Percentiles rank a stretch among this genome's conserved stretches.
These are phyloP conservation scores for Mythimna vitellina DNA, from an alignment of 2,888 invertebrate genomes.

Conservation along the genomic window DNA sequence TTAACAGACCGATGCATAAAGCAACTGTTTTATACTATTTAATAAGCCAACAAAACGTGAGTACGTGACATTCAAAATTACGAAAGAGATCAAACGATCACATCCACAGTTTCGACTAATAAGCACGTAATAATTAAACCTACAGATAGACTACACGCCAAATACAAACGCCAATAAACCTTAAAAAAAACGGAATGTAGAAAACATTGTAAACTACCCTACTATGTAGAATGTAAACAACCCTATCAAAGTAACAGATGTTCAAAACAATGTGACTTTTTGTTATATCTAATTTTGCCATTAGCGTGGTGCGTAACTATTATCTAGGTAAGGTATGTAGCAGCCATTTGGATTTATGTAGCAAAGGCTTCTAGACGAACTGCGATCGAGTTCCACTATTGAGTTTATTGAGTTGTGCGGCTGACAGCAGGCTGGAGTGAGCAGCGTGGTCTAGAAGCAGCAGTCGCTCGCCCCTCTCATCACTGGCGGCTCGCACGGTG, in stretches of 20 bases:
- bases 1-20: too few relatives aligned
- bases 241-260: conserved; percentile 29
- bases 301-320: conserved; percentile 54
- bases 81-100: conserved; percentile 29
- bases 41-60: conserved; percentile 21
- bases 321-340: conserved; percentile 39
- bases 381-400: conserved; percentile 83
- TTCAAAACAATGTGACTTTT: conserved; percentile 34
- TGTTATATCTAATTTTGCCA: conserved; percentile 38
- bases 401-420: conserved; percentile 85
- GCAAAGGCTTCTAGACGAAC: conserved; percentile 77
- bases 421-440: conserved; percentile 85
- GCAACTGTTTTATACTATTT: too few relatives aligned
- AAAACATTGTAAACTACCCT: conserved; percentile 39
- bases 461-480: conserved; percentile 84
- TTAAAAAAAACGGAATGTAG: conserved; percentile 23
- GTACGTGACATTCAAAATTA: conserved; percentile 18
- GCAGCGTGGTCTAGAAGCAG: conserved; percentile 85
- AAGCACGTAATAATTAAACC: conserved; percentile 17
- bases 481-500: conserved; percentile 68
- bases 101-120: conserved; percentile 10
- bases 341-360: conserved; percentile 48
- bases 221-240: conserved; percentile 39
- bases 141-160: conserved; percentile 9
- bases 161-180: conserved; percentile 24